These are phyloP conservation scores for Mionectes macconnelli DNA, from an alignment of 2,113 vertebrate genomes.

Conservation along the genomic window DNA sequence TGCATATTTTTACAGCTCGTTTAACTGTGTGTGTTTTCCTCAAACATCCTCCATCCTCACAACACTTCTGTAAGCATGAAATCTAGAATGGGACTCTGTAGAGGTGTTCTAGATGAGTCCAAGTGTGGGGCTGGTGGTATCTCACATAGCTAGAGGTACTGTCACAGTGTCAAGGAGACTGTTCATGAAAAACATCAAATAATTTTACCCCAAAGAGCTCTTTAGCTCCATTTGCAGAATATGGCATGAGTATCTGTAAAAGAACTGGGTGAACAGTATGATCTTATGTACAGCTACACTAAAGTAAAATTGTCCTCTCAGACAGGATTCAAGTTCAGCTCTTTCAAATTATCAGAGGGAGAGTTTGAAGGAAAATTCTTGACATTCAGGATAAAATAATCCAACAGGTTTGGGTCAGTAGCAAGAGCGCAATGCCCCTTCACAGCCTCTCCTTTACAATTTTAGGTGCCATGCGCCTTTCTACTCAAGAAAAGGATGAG, in stretches of 20 bases:
- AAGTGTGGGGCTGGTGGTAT: background rate
- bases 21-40: background rate
- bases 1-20: constrained; percentile 23
- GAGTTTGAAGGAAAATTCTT: background rate
- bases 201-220: background rate
- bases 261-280: background rate
- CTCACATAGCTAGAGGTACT: background rate
- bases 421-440: background rate
- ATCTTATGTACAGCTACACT: background rate
- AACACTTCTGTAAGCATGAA: background rate
- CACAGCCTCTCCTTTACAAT: background rate
- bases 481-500: background rate
- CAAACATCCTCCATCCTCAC: background rate
- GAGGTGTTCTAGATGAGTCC: background rate
- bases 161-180: background rate
- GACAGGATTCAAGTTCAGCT: background rate
- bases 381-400: background rate
- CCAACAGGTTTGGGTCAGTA: background rate
- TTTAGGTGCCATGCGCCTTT: background rate
- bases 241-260: background rate
- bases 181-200: background rate
- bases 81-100: background rate
- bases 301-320: background rate
- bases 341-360: background rate
- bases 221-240: background rate